Conservation (phyloP, 2,113 vertebrate species). For the Pelmatolapia mariae region DNA sequence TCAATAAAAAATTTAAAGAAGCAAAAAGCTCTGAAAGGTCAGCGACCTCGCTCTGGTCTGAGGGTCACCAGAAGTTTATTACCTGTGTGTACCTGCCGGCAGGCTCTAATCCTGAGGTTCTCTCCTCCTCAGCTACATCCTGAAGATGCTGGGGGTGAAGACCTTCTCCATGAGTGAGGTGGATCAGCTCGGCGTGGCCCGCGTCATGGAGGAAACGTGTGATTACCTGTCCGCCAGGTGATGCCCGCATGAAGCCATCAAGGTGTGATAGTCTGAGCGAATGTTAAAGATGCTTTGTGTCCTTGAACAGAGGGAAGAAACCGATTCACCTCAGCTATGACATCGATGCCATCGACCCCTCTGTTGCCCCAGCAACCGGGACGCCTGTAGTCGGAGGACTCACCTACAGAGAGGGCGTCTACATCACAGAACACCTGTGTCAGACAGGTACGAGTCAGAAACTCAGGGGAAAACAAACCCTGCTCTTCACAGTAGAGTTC, state of each 20-base stretch:
- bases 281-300: neutral
- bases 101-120: neutral
- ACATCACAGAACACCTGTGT: conserved; percentile 65
- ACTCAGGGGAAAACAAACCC: neutral
- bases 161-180: conserved; percentile 70
- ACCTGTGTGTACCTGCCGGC: fast-evolving
- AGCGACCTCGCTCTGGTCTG: neutral
- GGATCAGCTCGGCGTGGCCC: conserved; percentile 65
- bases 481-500: neutral
- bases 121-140: conserved; percentile 41
- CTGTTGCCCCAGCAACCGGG: conserved; percentile 71
- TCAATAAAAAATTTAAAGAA: neutral
- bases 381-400: conserved; percentile 73
- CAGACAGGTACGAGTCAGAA: conserved; percentile 53
- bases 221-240: conserved; percentile 68
- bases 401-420: conserved; percentile 73
- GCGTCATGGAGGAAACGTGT: conserved; percentile 74
- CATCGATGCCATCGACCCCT: conserved; percentile 74
- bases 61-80: neutral
- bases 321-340: conserved; percentile 78
- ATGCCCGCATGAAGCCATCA: neutral
- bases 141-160: conserved; percentile 68
- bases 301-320: conserved; percentile 55
- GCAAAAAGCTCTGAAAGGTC: neutral
- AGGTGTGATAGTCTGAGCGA: neutral